phyloP scores from a whole-genome alignment of 2,113 vertebrate genomes.

The Tonatia bakeri region DNA sequence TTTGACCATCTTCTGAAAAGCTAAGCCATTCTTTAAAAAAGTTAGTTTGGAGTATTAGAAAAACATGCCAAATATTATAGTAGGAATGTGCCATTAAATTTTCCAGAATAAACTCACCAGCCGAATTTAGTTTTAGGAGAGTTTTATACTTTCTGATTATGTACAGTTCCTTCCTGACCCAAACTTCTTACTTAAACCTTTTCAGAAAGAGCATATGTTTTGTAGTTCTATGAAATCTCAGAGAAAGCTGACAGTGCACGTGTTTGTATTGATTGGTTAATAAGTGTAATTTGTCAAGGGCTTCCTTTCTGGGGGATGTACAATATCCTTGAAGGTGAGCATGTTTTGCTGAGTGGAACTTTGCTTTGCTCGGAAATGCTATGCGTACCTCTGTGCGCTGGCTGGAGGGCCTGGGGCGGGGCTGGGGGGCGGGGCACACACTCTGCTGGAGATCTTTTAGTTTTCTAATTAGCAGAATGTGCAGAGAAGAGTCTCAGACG shows the following conservation, averaged over 20 bases:
- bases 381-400: background rate
- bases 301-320: background rate
- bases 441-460: background rate
- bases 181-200: background rate
- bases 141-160: background rate
- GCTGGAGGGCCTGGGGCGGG: background rate
- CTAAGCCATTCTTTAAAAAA: background rate
- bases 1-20: background rate
- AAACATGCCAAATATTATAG: background rate
- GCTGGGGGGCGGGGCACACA: fast-evolving
- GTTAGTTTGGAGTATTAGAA: background rate
- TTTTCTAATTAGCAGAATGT: background rate
- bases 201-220: background rate
- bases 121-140: background rate
- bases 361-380: background rate
- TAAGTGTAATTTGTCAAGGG: background rate
- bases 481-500: too few relatives aligned
- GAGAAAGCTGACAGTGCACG: background rate
- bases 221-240: background rate
- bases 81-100: background rate
- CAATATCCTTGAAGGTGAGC: background rate
- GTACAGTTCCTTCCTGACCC: background rate
- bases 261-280: background rate
- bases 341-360: background rate
- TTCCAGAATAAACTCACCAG: background rate